Percentiles rank a stretch among this genome's conserved stretches.
Evolutionary conservation across 2,113 vertebrate species (phyloP).

Genomic region (Rhinopithecus roxellana): DNA sequence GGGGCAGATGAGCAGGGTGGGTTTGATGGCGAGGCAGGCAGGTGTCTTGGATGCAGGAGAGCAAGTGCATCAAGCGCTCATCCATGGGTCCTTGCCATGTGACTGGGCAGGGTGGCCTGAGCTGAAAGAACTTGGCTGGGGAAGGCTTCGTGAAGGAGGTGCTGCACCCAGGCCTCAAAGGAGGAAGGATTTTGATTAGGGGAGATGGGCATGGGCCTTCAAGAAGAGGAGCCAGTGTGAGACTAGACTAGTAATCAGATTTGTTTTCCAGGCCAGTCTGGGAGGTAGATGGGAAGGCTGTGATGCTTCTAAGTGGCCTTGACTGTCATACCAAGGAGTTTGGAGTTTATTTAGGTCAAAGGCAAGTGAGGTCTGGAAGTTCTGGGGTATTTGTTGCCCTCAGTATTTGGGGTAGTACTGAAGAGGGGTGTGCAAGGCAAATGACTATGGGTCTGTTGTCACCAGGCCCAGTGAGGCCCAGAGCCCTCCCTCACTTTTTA

Average conservation of each 20-base stretch:
- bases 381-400: not conserved
- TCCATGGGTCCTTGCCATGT: not conserved
- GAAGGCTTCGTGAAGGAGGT: not conserved
- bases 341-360: constrained; percentile 27
- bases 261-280: not conserved
- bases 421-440: not conserved
- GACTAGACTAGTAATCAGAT: not conserved
- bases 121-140: not conserved
- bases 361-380: not conserved
- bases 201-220: not conserved
- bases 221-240: not conserved
- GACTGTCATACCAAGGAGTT: not conserved
- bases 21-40: not conserved
- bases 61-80: not conserved
- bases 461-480: not conserved
- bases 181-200: not conserved
- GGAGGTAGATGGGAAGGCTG: not conserved
- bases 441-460: not conserved
- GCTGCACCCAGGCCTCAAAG: not conserved
- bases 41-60: not conserved
- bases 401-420: not conserved
- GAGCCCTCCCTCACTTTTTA: not conserved
- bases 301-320: not conserved
- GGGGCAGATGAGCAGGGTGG: not conserved
- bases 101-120: not conserved